Evolutionary conservation across 1,140 invertebrate species (phyloP).

Genomic region (Potamilus streckersoni): DNA sequence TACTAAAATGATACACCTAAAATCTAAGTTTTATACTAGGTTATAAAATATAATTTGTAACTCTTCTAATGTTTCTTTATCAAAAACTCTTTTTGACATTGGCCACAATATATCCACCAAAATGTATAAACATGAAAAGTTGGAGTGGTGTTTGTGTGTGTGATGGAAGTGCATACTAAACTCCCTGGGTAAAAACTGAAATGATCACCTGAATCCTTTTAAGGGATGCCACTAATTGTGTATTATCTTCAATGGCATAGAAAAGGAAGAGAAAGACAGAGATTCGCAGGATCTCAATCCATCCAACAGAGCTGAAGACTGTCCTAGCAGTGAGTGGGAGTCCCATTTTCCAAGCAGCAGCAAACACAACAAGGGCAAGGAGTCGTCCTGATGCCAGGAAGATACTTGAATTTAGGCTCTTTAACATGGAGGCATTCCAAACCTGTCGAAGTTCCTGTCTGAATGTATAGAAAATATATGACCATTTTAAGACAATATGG

Average conservation of each 20-base stretch:
- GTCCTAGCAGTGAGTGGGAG: conserved; percentile 2
- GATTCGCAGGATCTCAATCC: conserved; percentile 7
- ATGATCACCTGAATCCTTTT: conserved; percentile 16
- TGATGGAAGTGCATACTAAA: not conserved
- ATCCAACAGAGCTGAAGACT: conserved; percentile 14
- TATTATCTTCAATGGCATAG: conserved; percentile 20
- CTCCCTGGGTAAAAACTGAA: not conserved
- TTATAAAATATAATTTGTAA: not conserved
- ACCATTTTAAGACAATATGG: too few species aligned
- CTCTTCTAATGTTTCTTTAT: not conserved
- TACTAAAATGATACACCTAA: too few species aligned
- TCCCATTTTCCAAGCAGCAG: conserved; percentile 4
- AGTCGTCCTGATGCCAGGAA: not conserved
- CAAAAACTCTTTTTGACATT: not conserved
- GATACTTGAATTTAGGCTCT: conserved; percentile 5
- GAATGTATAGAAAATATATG: not conserved
- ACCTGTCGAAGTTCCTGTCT: conserved; percentile 8
- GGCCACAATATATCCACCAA: not conserved
- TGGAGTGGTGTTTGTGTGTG: not conserved
- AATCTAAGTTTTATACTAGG: too few species aligned
- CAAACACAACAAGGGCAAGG: conserved; percentile 10
- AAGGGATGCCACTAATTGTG: conserved; percentile 6
- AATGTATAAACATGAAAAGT: not conserved
- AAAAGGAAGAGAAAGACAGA: conserved; percentile 20
- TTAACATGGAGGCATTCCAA: conserved; percentile 3